Base-by-base conservation (phyloP, 2,797 vertebrate species). In the Cephalopachus bancanus region DNA sequence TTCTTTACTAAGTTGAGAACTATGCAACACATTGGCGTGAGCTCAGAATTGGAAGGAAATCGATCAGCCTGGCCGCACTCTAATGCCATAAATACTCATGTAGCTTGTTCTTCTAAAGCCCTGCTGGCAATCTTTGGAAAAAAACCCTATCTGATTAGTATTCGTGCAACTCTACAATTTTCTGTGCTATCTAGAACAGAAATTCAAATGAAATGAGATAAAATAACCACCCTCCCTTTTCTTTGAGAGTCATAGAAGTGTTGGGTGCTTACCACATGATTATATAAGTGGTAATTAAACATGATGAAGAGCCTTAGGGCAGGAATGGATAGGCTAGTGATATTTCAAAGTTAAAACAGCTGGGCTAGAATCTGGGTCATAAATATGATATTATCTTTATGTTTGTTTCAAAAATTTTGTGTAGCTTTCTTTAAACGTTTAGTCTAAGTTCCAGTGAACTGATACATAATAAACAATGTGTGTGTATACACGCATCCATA, bases 91-190 rank as follows among this genome's bases (percentile, higher is more conserved):
- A n/a, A 76, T 33, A n/a, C 28, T 22, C 17, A 74, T 92, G 86
- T 84, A 96, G 92, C 97, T 97, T 78, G 69, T 94, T 93, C 91
- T 96, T 55, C 60, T 96, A 79, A 95, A 96, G 94, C 85, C 86
- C 22, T 53, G 22, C 79, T 97, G 95, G 95, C 95, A 96, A 59
- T 30, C 84, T 83, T 67, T 94, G 96, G 97, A 96, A 96, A 94
- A 83, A 97, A 97, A 88, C 33, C 33, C 65, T 53, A 14, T 65
- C 65, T 95, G 60, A 74, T 87, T 20, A 55, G 84, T 33, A 33
- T 51, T 24, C 16, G 0, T 57, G 60, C 5, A 62, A 7, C 55
- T 76, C n/a, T 51, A 30, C n/a, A 53, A 33, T 81, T 94, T 94
- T 64, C 71, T 74, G 24, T 26, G 33, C 75, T 91, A 10, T 91